Conservation (phyloP, 2,113 vertebrate genomes). For the Callionymus lyra region DNA sequence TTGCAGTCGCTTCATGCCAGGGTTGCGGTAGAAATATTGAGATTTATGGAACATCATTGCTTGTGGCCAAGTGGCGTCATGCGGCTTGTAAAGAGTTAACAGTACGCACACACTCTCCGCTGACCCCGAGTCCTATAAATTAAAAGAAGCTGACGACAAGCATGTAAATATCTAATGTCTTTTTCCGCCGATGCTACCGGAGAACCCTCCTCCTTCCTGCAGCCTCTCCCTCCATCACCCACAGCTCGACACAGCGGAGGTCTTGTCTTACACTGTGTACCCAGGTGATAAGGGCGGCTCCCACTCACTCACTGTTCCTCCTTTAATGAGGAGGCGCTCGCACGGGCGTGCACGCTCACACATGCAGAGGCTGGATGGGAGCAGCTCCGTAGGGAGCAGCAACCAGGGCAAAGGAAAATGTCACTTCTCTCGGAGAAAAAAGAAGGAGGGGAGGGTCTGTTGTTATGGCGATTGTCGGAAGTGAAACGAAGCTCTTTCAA, state of each 20-base stretch:
- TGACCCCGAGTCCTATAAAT: not conserved
- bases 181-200: too few relatives aligned
- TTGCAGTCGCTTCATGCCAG: too few relatives aligned
- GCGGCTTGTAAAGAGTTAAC: not conserved
- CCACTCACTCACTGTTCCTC: not conserved
- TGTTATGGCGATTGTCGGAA: constrained; percentile 39
- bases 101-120: constrained; percentile 17
- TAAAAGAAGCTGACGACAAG: too few relatives aligned
- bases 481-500: too few relatives aligned
- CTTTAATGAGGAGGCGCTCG: constrained; percentile 31
- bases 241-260: constrained; percentile 9
- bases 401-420: constrained; percentile 63
- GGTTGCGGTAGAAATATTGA: too few relatives aligned
- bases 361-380: constrained; percentile 51
- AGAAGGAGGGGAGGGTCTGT: constrained; percentile 20
- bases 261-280: constrained; percentile 18
- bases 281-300: constrained; percentile 13
- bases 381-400: constrained; percentile 56
- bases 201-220: too few relatives aligned
- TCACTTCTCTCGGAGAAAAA: constrained; percentile 48
- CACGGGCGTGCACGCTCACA: constrained; percentile 14
- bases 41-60: too few relatives aligned
- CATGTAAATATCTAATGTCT: too few relatives aligned
- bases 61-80: too few relatives aligned
- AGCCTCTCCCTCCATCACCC: not conserved